Conservation (phyloP, 2,113 vertebrate genomes). For the Archilochus colubris region DNA sequence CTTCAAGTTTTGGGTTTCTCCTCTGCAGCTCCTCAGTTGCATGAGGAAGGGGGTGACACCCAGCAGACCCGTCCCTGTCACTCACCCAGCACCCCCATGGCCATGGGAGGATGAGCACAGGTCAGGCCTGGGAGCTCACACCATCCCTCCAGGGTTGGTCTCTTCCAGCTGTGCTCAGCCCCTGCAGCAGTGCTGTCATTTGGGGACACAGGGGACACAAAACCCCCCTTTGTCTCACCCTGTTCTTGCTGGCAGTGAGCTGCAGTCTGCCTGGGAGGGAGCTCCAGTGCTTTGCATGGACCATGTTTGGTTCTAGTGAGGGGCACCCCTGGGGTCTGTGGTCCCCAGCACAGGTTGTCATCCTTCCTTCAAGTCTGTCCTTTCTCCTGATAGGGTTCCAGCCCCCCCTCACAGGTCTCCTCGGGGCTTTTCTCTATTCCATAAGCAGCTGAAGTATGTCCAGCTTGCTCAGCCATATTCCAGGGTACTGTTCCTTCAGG, state of each 20-base stretch:
- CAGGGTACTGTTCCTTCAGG: rapidly evolving
- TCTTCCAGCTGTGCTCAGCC: neutral
- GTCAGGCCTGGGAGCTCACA: neutral
- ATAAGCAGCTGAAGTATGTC: neutral
- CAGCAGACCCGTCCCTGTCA: neutral
- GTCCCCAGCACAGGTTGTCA: neutral
- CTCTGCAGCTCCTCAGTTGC: neutral
- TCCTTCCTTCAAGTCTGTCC: neutral
- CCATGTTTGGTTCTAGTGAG: neutral
- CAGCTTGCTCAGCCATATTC: neutral
- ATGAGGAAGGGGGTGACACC: neutral
- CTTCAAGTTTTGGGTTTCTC: neutral
- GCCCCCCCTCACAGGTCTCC: neutral
- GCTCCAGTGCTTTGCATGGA: neutral
- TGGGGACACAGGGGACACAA: neutral
- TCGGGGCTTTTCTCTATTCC: neutral
- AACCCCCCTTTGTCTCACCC: neutral
- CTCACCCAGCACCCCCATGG: neutral
- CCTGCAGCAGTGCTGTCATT: neutral
- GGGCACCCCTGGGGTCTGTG: rapidly evolving
- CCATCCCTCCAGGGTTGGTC: rapidly evolving
- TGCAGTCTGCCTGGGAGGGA: neutral
- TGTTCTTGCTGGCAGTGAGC: neutral
- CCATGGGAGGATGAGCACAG: rapidly evolving
- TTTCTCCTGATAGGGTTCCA: neutral